A percentile compares a stretch with the other conserved stretches of the same genome.
Conservation (phyloP, 1,140 invertebrate species). For the Drosophila melanica region DNA sequence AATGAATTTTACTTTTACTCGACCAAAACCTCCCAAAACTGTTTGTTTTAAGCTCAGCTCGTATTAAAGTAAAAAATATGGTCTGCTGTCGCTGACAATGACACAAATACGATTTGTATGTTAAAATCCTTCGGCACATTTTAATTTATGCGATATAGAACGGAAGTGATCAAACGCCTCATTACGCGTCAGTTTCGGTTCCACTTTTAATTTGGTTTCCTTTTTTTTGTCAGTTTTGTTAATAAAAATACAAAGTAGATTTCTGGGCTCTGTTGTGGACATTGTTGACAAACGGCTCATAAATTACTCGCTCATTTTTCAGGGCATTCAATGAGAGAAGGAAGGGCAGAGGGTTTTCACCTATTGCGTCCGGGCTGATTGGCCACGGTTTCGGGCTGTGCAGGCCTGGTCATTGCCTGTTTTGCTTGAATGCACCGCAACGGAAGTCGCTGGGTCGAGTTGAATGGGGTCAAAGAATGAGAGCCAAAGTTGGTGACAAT, state of each 20-base stretch:
- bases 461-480: constrained; percentile 33
- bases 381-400: constrained; percentile 39
- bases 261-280: constrained; percentile 50
- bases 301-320: constrained; percentile 73
- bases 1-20: no score
- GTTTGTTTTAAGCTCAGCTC: neutral
- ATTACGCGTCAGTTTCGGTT: constrained; percentile 60
- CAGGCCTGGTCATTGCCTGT: constrained; percentile 9
- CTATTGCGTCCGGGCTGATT: constrained; percentile 38
- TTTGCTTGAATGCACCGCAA: constrained; percentile 35
- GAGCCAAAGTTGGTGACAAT: constrained; percentile 35
- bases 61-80: constrained; percentile 44
- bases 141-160: constrained; percentile 58
- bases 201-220: constrained; percentile 15
- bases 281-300: constrained; percentile 79
- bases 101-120: constrained; percentile 62
- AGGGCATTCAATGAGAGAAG: constrained; percentile 50
- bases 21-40: neutral
- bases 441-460: constrained; percentile 52
- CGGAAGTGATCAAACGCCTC: constrained; percentile 73
- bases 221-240: constrained; percentile 18
- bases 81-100: constrained; percentile 30
- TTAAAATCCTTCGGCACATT: constrained; percentile 37
- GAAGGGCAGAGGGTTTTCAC: constrained; percentile 20
- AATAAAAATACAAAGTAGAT: constrained; percentile 69